A percentile compares a stretch with the other conserved stretches of the same genome.
Evolutionary conservation across 2,113 vertebrate species (phyloP).

Genomic region (Mastomys coucha): DNA sequence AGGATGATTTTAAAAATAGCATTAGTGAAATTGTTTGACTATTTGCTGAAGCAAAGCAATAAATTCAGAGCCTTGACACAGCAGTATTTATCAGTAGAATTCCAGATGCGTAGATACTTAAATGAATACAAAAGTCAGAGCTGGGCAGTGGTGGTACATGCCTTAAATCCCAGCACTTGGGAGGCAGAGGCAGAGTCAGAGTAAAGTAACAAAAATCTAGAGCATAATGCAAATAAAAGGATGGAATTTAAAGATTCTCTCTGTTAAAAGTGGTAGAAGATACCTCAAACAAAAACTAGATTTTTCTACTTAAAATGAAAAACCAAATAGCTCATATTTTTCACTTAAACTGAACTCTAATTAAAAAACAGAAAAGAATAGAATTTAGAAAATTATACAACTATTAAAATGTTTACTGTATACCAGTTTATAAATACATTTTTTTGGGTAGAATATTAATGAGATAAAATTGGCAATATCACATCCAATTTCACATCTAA

Average conservation of each 20-base stretch:
- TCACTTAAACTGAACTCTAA: neutral
- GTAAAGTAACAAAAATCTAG: neutral
- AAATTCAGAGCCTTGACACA: slow-evolving; percentile 39
- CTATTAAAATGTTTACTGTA: neutral
- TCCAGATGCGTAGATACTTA: slow-evolving; percentile 30
- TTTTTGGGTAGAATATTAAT: neutral
- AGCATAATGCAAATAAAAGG: neutral
- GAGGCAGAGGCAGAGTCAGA: neutral
- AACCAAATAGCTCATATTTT: neutral
- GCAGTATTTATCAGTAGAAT: slow-evolving; percentile 11
- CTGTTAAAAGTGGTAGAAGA: slow-evolving; percentile 11
- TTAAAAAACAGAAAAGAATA: slow-evolving; percentile 29
- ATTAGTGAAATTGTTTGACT: neutral
- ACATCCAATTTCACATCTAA: neutral
- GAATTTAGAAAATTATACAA: neutral
- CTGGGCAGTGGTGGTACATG: too few relatives aligned
- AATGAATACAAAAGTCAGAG: neutral
- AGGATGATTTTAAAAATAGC: slow-evolving; percentile 24
- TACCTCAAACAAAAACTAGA: neutral
- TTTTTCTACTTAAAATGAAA: slow-evolving; percentile 51
- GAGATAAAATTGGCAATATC: neutral
- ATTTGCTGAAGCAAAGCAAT: neutral
- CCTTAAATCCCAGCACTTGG: too few relatives aligned
- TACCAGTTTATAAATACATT: neutral
- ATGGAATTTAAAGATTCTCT: neutral